These are phyloP conservation scores for Hesperia comma DNA, from an alignment of 2,888 invertebrate species.

Conservation along the genomic window DNA sequence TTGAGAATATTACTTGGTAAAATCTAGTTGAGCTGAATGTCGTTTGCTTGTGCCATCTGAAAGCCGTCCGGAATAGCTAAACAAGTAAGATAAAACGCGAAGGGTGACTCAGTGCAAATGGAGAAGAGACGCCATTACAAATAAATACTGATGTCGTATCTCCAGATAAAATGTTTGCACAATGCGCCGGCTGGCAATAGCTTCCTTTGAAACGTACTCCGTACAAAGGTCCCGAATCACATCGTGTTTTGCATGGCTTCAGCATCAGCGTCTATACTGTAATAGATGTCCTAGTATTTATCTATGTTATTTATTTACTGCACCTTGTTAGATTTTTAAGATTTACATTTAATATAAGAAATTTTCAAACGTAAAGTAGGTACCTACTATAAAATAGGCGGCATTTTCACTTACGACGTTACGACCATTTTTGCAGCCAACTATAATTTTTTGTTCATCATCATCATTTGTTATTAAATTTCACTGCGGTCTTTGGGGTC, in stretches of 20 bases:
- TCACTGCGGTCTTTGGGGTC: too few species aligned
- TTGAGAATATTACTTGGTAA: too few species aligned
- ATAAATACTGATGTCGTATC: constrained; percentile 21
- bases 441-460: not conserved
- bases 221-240: constrained; percentile 24
- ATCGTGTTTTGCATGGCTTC: constrained; percentile 14
- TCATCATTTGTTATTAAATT: not conserved
- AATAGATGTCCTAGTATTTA: too few species aligned
- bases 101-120: constrained; percentile 26
- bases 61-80: not conserved
- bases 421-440: too few species aligned
- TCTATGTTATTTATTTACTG: too few species aligned
- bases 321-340: too few species aligned
- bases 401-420: too few species aligned
- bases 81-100: not conserved
- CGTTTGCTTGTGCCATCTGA: not conserved
- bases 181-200: constrained; percentile 25
- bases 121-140: constrained; percentile 13
- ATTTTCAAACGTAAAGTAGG: too few species aligned
- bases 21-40: not conserved
- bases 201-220: constrained; percentile 15
- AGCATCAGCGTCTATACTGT: not conserved
- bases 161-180: constrained; percentile 26
- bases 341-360: too few species aligned
- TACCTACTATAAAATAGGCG: too few species aligned